Evolutionary conservation across 2,797 vertebrate genomes (phyloP).

Genomic region (Mormyrops attenuatus): DNA sequence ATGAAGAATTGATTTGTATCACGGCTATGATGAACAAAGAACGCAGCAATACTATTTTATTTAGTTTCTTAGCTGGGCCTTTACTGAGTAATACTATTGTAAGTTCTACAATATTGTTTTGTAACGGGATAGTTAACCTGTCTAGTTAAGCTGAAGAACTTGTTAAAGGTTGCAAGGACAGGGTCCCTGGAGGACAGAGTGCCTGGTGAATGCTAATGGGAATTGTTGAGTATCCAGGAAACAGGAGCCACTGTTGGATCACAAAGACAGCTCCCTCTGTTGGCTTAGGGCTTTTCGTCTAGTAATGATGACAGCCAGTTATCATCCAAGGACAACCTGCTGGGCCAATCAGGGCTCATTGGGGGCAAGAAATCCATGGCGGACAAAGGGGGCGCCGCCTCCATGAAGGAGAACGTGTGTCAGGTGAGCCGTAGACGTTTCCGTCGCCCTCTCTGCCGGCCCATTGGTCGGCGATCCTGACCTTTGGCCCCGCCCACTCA

Average conservation of each 20-base stretch:
- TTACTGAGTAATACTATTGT: neutral
- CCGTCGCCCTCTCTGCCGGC: neutral
- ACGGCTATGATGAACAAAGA: neutral
- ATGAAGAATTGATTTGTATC: neutral
- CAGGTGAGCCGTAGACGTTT: constrained; percentile 68
- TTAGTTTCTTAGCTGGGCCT: neutral
- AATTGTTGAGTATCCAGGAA: neutral
- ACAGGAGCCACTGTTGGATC: neutral
- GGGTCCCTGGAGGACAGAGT: neutral
- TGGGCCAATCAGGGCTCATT: constrained; percentile 45
- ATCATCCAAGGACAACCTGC: constrained; percentile 51
- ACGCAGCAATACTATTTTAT: neutral
- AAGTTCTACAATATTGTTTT: neutral
- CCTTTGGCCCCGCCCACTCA: neutral
- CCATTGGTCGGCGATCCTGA: neutral
- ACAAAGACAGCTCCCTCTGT: neutral
- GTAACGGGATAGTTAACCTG: neutral
- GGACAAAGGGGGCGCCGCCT: constrained; percentile 80
- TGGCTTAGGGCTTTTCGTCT: constrained; percentile 40
- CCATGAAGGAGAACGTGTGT: constrained; percentile 94
- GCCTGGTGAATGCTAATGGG: neutral
- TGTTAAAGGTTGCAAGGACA: neutral
- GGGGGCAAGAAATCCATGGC: constrained; percentile 59
- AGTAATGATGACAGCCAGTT: constrained; percentile 46
- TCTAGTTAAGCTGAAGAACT: neutral